phyloP scores from a whole-genome alignment of 2,888 invertebrate genomes.

The Leucozona laternaria region DNA sequence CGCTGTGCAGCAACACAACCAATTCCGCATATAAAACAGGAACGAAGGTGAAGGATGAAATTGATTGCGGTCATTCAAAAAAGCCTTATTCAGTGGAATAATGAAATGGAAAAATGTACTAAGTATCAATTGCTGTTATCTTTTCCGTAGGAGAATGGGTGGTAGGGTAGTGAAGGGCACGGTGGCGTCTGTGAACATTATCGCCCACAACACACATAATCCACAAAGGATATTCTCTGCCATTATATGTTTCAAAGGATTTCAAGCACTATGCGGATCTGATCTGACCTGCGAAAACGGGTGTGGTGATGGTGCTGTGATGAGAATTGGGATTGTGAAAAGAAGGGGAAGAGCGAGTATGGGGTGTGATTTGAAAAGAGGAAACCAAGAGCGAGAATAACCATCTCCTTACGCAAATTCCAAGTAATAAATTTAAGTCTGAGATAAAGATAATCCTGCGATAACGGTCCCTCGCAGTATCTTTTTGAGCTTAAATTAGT shows the following conservation, averaged over 20 bases:
- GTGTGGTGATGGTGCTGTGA: no score
- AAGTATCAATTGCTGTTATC: conserved; percentile 44
- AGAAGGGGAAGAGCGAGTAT: neutral
- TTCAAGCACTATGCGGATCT: neutral
- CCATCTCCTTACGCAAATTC: conserved; percentile 22
- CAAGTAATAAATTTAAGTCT: conserved; percentile 32
- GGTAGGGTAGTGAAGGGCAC: no score
- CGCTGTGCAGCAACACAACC: conserved; percentile 4
- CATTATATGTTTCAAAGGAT: conserved; percentile 9
- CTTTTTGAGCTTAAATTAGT: conserved; percentile 20
- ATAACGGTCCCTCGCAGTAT: conserved; percentile 13
- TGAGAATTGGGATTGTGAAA: no score
- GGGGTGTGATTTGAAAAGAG: neutral
- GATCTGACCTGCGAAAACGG: no score
- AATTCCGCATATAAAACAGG: neutral
- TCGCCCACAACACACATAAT: conserved; percentile 26
- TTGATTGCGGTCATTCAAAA: conserved; percentile 33
- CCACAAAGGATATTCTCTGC: conserved; percentile 9
- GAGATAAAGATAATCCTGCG: conserved; percentile 29
- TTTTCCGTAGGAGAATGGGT: neutral
- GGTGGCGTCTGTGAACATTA: conserved; percentile 15
- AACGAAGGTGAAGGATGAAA: conserved; percentile 39
- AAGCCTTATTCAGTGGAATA: conserved; percentile 27
- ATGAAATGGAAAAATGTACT: conserved; percentile 46
- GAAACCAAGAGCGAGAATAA: conserved; percentile 2